Percentiles rank a stretch among this genome's conserved stretches.
Evolutionary conservation across 1,140 invertebrate species (phyloP).

Genomic region (Ceratitis capitata): DNA sequence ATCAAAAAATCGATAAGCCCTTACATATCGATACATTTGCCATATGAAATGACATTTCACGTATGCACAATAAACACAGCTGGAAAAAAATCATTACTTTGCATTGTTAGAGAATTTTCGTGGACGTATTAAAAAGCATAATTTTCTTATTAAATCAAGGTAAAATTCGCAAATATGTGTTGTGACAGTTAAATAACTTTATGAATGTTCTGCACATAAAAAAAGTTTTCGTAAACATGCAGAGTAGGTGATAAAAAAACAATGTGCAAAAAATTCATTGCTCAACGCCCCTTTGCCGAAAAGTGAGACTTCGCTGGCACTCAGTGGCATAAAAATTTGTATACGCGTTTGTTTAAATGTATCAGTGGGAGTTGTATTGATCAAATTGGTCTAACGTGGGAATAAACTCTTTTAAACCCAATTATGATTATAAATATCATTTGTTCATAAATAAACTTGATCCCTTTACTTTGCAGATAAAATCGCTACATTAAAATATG

Average conservation of each 20-base stretch:
- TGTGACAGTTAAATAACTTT: too few relatives aligned
- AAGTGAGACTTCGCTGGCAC: background rate
- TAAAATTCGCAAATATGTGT: background rate
- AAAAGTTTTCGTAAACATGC: too few relatives aligned
- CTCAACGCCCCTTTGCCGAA: background rate
- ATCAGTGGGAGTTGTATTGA: background rate
- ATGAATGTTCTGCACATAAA: too few relatives aligned
- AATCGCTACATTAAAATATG: conserved; percentile 71
- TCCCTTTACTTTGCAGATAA: background rate
- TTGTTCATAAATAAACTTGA: too few relatives aligned
- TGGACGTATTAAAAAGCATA: background rate
- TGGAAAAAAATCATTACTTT: conserved; percentile 35
- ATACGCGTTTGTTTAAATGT: background rate
- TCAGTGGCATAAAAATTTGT: background rate
- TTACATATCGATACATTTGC: background rate
- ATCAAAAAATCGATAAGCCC: background rate
- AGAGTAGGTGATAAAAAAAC: too few relatives aligned
- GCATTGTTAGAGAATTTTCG: background rate
- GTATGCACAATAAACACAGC: conserved; percentile 12
- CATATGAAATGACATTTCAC: background rate
- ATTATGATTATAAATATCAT: too few relatives aligned
- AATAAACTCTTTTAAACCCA: too few relatives aligned
- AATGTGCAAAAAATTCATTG: too few relatives aligned
- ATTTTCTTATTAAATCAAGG: background rate
- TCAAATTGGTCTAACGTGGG: too few relatives aligned